Evolutionary conservation across 1,140 invertebrate genomes (phyloP).

Genomic region (Dolichoris vasculosae): DNA sequence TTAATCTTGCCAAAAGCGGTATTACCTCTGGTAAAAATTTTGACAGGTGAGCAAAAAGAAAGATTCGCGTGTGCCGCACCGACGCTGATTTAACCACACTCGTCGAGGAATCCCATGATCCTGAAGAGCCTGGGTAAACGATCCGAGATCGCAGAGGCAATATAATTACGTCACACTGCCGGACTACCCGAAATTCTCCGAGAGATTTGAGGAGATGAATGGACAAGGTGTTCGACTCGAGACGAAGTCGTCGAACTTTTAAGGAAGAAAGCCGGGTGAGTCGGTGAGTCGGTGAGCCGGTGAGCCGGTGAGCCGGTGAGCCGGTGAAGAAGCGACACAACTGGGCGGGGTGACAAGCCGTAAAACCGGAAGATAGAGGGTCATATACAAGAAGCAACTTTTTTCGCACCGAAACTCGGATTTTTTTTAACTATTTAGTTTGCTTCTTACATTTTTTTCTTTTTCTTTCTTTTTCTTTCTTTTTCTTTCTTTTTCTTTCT

Average conservation of each 20-base stretch:
- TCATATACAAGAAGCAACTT: slow-evolving; percentile 27
- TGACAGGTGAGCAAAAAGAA: slow-evolving; percentile 30
- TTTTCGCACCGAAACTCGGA: slow-evolving; percentile 15
- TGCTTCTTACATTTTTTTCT: neutral
- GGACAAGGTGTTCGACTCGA: neutral
- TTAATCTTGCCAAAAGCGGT: slow-evolving; percentile 13
- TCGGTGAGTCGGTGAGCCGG: slow-evolving; percentile 49
- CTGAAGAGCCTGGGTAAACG: neutral
- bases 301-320: slow-evolving; percentile 20
- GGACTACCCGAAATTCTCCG: slow-evolving; percentile 15
- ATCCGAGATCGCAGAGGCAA: neutral
- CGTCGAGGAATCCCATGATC: neutral
- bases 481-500: neutral
- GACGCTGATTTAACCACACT: neutral
- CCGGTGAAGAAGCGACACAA: neutral
- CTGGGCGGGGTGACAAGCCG: slow-evolving; percentile 27
- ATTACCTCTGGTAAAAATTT: slow-evolving; percentile 4
- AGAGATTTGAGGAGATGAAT: slow-evolving; percentile 35
- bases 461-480: neutral
- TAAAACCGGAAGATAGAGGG: slow-evolving; percentile 46
- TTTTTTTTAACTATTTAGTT: neutral
- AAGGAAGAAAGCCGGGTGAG: slow-evolving; percentile 33
- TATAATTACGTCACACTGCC: slow-evolving; percentile 30
- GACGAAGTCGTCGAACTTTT: slow-evolving; percentile 49
- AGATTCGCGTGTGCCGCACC: neutral